Percentiles rank a stretch among this genome's conserved stretches.
phyloP scores from a whole-genome alignment of 1,140 invertebrate species.

The Portunus trituberculatus region DNA sequence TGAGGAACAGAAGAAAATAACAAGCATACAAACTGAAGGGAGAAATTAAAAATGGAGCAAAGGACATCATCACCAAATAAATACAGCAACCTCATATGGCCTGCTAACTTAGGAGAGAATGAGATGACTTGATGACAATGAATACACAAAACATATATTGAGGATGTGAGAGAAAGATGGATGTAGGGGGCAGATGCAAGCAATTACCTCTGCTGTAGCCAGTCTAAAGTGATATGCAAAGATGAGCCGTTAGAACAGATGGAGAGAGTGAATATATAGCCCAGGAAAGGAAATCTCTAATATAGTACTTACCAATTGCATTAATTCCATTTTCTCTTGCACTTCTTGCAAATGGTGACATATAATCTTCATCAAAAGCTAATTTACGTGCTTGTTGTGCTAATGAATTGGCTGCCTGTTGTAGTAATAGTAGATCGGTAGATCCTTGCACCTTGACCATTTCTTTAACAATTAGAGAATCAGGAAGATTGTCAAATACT shows the following conservation, averaged over 20 bases:
- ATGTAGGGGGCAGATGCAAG: no score
- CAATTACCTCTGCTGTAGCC: no score
- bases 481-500: constrained; percentile 98
- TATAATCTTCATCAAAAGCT: constrained; percentile 95
- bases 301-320: constrained; percentile 87
- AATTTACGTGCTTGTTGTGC: constrained; percentile 96
- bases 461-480: constrained; percentile 91
- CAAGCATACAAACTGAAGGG: not conserved
- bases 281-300: not conserved
- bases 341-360: constrained; percentile 97
- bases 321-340: constrained; percentile 95
- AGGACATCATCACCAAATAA: not conserved
- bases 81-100: not conserved
- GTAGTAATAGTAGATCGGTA: constrained; percentile 87
- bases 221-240: no score
- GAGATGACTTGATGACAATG: no score
- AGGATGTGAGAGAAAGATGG: no score
- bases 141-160: no score
- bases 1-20: not conserved
- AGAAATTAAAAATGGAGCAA: not conserved
- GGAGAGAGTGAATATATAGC: not conserved
- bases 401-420: constrained; percentile 95
- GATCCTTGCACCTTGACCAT: constrained; percentile 86
- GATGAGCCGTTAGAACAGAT: not conserved
- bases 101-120: not conserved